Evolutionary conservation across 2,888 invertebrate species (phyloP).

Genomic region (Endomychus coccineus): DNA sequence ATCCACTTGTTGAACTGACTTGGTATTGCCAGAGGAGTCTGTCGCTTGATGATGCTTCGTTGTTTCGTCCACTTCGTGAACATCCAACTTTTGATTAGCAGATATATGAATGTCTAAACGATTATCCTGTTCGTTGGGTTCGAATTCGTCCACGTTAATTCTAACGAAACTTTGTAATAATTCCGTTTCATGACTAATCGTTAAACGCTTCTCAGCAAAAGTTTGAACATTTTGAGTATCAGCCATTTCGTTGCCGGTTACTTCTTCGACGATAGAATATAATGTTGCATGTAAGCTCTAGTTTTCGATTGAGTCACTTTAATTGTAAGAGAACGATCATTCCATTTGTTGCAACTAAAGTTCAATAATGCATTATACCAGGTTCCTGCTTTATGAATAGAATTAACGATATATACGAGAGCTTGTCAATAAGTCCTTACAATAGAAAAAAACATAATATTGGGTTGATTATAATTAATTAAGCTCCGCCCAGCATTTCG

Average conservation of each 20-base stretch:
- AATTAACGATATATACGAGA: too few relatives aligned
- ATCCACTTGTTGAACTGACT: conserved; percentile 17
- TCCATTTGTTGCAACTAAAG: too few relatives aligned
- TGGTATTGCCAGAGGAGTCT: conserved; percentile 23
- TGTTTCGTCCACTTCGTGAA: conserved; percentile 13
- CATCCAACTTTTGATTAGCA: conserved; percentile 22
- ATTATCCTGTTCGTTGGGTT: conserved; percentile 33
- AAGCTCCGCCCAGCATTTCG: too few relatives aligned
- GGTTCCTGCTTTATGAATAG: too few relatives aligned
- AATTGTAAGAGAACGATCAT: too few relatives aligned
- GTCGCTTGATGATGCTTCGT: conserved; percentile 26
- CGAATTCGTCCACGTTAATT: conserved; percentile 55
- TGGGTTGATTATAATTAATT: too few relatives aligned
- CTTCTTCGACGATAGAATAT: too few relatives aligned
- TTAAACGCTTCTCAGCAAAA: conserved; percentile 28
- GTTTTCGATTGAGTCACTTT: too few relatives aligned
- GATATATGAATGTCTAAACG: conserved; percentile 14
- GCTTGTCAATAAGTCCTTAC: too few relatives aligned
- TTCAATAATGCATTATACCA: too few relatives aligned
- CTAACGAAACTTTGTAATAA: conserved; percentile 74
- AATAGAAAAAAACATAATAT: too few relatives aligned
- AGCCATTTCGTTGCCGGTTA: conserved; percentile 3
- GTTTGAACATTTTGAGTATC: conserved; percentile 6
- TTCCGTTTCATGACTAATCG: conserved; percentile 56
- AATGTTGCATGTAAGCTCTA: too few relatives aligned